Evolutionary conservation across 2,888 invertebrate species (phyloP).

Genomic region (Agrilus biguttatus): DNA sequence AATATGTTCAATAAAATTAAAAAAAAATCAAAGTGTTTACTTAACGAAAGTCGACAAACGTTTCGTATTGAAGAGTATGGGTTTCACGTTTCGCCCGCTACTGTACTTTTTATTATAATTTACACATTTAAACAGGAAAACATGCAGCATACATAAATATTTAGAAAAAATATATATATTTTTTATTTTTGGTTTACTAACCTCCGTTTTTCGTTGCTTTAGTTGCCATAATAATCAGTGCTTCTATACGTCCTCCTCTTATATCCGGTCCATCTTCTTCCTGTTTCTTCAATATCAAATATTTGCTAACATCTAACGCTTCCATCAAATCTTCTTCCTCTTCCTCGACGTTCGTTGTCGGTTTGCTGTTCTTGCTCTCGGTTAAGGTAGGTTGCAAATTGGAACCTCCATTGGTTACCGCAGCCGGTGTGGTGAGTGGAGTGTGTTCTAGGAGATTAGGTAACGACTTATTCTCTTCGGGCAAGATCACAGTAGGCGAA

Average conservation of each 20-base stretch:
- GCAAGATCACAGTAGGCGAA: constrained; percentile 8
- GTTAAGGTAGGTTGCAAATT: constrained; percentile 9
- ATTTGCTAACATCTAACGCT: constrained; percentile 65
- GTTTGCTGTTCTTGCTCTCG: constrained; percentile 12
- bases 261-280: constrained; percentile 84
- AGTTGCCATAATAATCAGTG: constrained; percentile 89
- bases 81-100: no score
- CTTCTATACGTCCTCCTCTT: constrained; percentile 86
- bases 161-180: no score
- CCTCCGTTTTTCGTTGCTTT: constrained; percentile 75
- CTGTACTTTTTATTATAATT: no score
- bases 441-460: constrained; percentile 29
- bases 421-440: constrained; percentile 5
- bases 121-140: no score
- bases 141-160: no score
- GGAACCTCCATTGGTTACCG: constrained; percentile 4
- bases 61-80: no score
- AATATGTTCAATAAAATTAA: no score
- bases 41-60: no score
- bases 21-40: no score
- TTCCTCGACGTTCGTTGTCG: constrained; percentile 10
- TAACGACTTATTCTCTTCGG: constrained; percentile 18
- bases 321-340: constrained; percentile 47
- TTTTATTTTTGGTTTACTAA: constrained; percentile 9
- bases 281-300: constrained; percentile 62